Base-by-base conservation (phyloP, 2,888 invertebrate genomes). In the Eristalis arbustorum region DNA sequence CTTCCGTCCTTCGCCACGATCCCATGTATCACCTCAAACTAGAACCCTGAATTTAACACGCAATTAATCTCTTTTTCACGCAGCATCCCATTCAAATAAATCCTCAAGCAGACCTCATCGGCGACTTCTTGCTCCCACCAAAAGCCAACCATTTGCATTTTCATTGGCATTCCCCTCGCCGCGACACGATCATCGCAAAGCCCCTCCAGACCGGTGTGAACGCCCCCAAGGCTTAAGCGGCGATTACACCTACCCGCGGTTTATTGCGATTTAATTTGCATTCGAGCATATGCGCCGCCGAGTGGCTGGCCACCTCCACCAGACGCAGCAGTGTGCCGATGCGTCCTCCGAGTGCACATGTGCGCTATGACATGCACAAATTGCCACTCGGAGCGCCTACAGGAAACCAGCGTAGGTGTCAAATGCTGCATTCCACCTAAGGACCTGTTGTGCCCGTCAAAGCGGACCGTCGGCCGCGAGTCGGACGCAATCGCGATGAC, bases 251-350 rank as follows among this genome's bases (percentile, higher is more conserved):
- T 83, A 83, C 87, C 75, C 72, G 63, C 63, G 72, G 18, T 87
- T 68, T 83, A 87, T 83, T 75, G 83, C 68, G 74, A 66, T 83
- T 83, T 81, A 88, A 88, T 84, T 88, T 88, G 81, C 85, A 88
- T 85, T 81, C 83, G 80, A 88, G 78, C 57, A 81, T 77, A 67
- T 78, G 63, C 42, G 67, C 68, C 77, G 72, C 56, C 71, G 71
- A 79, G 79, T 84, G 72, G 40, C 62, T 2, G 5, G 56, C 56
- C 56, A 56, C 56, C 56, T 10, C 31, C 31, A 25, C 25, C 25
- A 25, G 6, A 5, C 72, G 63, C 62, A 62, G n/a, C 40, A 56
- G 42, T 25, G 59, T 28, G 56, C 14, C 28, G 49, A 57, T 77
- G 79, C 84, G 84, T 76, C 62, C n/a, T n/a, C 63, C 56, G 13